Conservation (phyloP, 2,888 invertebrate genomes). For the Endotricha flammealis region DNA sequence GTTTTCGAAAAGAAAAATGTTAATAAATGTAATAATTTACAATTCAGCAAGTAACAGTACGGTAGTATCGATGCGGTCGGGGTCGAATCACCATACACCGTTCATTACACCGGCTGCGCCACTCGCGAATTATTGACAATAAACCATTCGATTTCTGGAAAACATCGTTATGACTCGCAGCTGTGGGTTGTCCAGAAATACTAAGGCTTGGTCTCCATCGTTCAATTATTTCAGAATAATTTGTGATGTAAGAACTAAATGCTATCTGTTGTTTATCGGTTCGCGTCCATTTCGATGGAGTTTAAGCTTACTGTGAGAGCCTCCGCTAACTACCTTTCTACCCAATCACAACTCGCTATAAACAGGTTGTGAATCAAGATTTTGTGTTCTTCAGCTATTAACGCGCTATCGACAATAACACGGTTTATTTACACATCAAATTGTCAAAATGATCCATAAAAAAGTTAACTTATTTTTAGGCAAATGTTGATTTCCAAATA, state of each 20-base stretch:
- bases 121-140: conserved; percentile 59
- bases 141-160: conserved; percentile 62
- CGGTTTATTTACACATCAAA: neutral
- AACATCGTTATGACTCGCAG: conserved; percentile 46
- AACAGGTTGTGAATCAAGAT: conserved; percentile 12
- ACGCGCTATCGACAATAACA: conserved; percentile 8
- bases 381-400: conserved; percentile 9
- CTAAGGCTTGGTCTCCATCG: neutral
- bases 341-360: conserved; percentile 8
- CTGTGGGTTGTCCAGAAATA: conserved; percentile 51
- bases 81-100: conserved; percentile 40
- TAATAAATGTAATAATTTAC: conserved; percentile 1
- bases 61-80: conserved; percentile 20
- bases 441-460: conserved; percentile 3
- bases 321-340: conserved; percentile 13
- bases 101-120: conserved; percentile 49
- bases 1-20: too few relatives aligned
- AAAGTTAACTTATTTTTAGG: neutral
- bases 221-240: too few relatives aligned
- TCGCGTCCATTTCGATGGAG: too few relatives aligned
- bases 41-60: conserved; percentile 8
- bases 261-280: too few relatives aligned
- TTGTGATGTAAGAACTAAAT: too few relatives aligned
- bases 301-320: conserved; percentile 11
- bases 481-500: neutral